phyloP scores from a whole-genome alignment of 2,113 vertebrate genomes.

The Pagrus major region DNA sequence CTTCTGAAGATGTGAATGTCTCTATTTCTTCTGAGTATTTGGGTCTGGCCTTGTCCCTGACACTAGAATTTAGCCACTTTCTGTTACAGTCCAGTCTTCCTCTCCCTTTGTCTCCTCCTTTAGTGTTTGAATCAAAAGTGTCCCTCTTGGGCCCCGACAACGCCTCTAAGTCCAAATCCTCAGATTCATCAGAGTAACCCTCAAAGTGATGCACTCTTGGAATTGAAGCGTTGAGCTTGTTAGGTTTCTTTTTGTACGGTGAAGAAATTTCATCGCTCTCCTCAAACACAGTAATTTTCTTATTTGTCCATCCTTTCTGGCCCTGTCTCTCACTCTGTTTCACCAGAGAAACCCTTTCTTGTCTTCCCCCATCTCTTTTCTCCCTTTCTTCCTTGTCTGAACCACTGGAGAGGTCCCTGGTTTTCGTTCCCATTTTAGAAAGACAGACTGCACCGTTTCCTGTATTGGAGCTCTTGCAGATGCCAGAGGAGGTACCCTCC shows the following conservation, averaged over 20 bases:
- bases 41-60: constrained; percentile 25
- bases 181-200: constrained; percentile 88
- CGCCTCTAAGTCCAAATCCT: constrained; percentile 84
- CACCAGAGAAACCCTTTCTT: constrained; percentile 62
- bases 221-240: constrained; percentile 17
- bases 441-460: not conserved
- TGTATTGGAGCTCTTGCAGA: constrained; percentile 35
- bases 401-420: constrained; percentile 61
- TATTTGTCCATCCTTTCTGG: constrained; percentile 33
- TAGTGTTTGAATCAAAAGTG: not conserved
- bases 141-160: constrained; percentile 1
- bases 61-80: constrained; percentile 33
- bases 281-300: constrained; percentile 29
- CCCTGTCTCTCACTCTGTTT: constrained; percentile 73
- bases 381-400: constrained; percentile 69
- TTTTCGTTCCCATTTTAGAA: constrained; percentile 25
- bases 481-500: constrained; percentile 12
- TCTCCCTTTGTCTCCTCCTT: not conserved
- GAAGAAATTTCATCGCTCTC: constrained; percentile 58
- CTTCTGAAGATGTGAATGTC: constrained; percentile 89
- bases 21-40: constrained; percentile 82
- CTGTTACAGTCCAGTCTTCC: constrained; percentile 2
- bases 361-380: constrained; percentile 47
- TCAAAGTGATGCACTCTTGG: constrained; percentile 23
- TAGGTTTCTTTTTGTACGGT: constrained; percentile 26